Conservation (phyloP, 2,113 vertebrate species). For the Oxyruncus cristatus region DNA sequence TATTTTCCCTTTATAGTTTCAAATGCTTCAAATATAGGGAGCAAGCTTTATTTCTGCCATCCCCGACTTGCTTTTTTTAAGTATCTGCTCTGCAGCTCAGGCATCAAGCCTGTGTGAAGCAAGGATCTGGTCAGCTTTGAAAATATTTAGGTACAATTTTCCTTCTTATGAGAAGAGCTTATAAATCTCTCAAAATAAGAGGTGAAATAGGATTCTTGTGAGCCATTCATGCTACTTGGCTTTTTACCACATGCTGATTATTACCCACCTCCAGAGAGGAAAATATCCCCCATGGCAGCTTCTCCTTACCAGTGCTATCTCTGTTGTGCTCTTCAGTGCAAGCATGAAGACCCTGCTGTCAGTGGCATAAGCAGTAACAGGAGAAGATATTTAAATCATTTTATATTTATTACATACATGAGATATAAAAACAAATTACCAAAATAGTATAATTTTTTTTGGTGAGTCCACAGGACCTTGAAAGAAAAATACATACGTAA, state of each 20-base stretch:
- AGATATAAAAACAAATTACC: slow-evolving; percentile 77
- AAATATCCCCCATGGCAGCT: background rate
- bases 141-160: background rate
- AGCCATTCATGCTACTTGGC: background rate
- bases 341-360: background rate
- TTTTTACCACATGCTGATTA: background rate
- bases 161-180: background rate
- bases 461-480: slow-evolving; percentile 76
- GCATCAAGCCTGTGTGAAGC: background rate
- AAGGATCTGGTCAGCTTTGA: background rate
- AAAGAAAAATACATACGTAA: slow-evolving; percentile 63
- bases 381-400: slow-evolving; percentile 44
- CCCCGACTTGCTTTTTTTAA: background rate
- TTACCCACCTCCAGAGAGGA: background rate
- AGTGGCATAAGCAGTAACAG: background rate
- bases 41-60: background rate
- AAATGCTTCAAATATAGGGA: background rate
- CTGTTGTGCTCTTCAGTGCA: background rate
- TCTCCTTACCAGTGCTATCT: background rate
- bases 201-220: background rate
- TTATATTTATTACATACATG: slow-evolving; percentile 77
- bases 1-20: background rate
- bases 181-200: background rate
- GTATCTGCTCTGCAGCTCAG: background rate
- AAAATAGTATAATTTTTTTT: slow-evolving; percentile 64